These are phyloP conservation scores for Struthidea cinerea DNA, from an alignment of 2,113 vertebrate genomes.

Conservation along the genomic window DNA sequence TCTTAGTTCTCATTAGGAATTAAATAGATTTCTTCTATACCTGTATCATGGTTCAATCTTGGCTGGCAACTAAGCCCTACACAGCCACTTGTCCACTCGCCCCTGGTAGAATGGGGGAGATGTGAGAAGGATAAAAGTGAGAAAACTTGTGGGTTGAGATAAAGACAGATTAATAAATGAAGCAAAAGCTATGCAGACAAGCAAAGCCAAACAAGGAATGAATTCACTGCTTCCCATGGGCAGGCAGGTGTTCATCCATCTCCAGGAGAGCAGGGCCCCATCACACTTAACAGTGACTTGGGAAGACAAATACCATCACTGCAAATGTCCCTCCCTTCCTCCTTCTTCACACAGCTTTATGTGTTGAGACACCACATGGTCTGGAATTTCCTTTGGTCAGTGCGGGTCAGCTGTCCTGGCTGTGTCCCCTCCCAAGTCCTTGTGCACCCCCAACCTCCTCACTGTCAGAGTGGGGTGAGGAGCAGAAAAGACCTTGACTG, in stretches of 20 bases:
- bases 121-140: background rate
- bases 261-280: background rate
- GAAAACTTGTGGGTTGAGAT: background rate
- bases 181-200: background rate
- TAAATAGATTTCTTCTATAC: background rate
- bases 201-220: background rate
- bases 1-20: background rate
- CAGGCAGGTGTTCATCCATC: background rate
- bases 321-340: background rate
- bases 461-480: background rate
- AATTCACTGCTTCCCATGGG: background rate
- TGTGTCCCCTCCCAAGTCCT: background rate
- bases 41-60: background rate
- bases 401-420: background rate
- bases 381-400: background rate
- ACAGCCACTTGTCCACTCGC: fast-evolving
- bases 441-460: background rate
- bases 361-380: background rate
- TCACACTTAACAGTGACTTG: background rate
- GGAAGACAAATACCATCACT: background rate
- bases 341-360: background rate
- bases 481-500: background rate
- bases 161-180: background rate
- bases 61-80: background rate
- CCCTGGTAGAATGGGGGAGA: background rate